Conservation (phyloP, 1,140 invertebrate species). For the Drosophila santomea region DNA sequence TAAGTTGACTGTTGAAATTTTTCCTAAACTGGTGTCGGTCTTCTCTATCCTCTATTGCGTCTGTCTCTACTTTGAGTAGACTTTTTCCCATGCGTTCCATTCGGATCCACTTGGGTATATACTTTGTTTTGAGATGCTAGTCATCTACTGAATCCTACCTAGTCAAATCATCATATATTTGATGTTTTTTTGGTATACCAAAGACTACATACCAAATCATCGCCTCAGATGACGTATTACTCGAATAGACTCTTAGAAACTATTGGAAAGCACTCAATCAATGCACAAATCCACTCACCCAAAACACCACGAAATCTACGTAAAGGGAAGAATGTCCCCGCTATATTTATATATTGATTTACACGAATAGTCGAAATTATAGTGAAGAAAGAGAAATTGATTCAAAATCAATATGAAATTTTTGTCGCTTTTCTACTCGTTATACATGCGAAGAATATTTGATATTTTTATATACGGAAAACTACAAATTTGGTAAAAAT, state of each 20-base stretch:
- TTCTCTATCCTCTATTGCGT: conserved; percentile 6
- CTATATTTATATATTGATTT: conserved; percentile 55
- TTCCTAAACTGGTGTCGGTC: conserved; percentile 29
- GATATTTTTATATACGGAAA: conserved; percentile 70
- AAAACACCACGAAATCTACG: conserved; percentile 18
- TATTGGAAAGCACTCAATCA: conserved; percentile 50
- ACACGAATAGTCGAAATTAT: conserved; percentile 47
- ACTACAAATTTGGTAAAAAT: conserved; percentile 53
- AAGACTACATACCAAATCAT: conserved; percentile 70
- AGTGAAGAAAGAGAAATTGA: conserved; percentile 16
- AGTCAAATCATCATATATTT: conserved; percentile 33
- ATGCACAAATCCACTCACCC: conserved; percentile 18
- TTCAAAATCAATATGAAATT: conserved; percentile 40
- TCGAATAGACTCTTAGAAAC: conserved; percentile 75
- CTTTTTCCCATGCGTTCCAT: conserved; percentile 1
- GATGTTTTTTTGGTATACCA: conserved; percentile 55
- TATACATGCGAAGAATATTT: conserved; percentile 55
- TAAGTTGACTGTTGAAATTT: conserved; percentile 85
- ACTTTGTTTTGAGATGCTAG: conserved; percentile 38
- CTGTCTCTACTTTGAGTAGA: neutral
- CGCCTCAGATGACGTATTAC: conserved; percentile 63
- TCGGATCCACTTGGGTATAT: conserved; percentile 19
- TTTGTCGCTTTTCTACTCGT: conserved; percentile 68
- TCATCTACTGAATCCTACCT: conserved; percentile 63
- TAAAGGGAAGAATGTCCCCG: conserved; percentile 21